Conservation (phyloP, 2,888 invertebrate species). For the Leptarthrus brevirostris region DNA sequence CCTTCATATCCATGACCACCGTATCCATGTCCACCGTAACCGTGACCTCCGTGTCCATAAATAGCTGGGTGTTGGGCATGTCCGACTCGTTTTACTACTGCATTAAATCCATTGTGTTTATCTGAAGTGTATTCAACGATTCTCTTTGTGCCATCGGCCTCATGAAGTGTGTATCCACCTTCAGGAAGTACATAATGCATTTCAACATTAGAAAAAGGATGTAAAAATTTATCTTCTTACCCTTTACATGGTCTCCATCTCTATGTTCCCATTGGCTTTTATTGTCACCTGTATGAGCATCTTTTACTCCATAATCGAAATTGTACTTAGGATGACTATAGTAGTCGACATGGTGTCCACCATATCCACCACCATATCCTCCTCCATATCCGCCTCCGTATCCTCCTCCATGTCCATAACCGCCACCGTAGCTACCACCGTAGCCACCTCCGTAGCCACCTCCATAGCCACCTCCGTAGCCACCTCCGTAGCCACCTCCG, state of each 20-base stretch:
- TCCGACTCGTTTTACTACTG: slow-evolving; percentile 68
- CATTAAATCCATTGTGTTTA: slow-evolving; percentile 69
- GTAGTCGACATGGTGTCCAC: slow-evolving; percentile 64
- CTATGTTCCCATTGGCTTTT: slow-evolving; percentile 69
- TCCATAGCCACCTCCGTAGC: slow-evolving; percentile 20
- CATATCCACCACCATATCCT: slow-evolving; percentile 14
- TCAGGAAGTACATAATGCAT: too few species aligned
- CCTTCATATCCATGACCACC: slow-evolving; percentile 34
- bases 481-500: slow-evolving; percentile 33
- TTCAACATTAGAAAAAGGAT: too few species aligned
- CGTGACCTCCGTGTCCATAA: slow-evolving; percentile 52
- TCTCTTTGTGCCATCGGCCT: slow-evolving; percentile 69
- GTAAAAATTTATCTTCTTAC: slow-evolving; percentile 55
- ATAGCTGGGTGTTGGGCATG: slow-evolving; percentile 63
- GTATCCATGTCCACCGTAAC: slow-evolving; percentile 55
- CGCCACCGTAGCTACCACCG: slow-evolving; percentile 25
- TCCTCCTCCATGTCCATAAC: slow-evolving; percentile 27
- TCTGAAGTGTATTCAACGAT: slow-evolving; percentile 69
- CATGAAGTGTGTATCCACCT: slow-evolving; percentile 68
- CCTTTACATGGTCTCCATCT: slow-evolving; percentile 69
- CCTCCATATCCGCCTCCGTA: slow-evolving; percentile 27
- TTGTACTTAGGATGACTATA: slow-evolving; percentile 67
- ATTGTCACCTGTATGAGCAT: slow-evolving; percentile 68
- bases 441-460: slow-evolving; percentile 2
- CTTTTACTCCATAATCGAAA: slow-evolving; percentile 68